Conservation (phyloP, 1,140 invertebrate species). For the Lasioglossum baleicum region DNA sequence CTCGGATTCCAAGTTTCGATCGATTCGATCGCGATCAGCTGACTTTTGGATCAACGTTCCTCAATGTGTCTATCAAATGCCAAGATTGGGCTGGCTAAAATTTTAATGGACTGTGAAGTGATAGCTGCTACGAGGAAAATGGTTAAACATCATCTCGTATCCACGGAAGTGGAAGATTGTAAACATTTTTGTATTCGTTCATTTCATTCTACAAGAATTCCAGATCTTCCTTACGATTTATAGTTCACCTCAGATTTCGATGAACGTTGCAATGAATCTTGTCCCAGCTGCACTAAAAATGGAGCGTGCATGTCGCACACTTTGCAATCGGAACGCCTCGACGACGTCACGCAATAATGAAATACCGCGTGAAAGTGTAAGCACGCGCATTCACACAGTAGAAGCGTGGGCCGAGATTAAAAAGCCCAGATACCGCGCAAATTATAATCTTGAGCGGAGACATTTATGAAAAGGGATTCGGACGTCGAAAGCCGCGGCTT, state of each 20-base stretch:
- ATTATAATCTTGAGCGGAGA: neutral
- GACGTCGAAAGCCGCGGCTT: neutral
- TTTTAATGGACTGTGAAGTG: too few relatives aligned
- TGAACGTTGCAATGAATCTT: too few relatives aligned
- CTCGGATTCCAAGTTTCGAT: neutral
- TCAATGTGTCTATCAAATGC: too few relatives aligned
- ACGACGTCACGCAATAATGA: neutral
- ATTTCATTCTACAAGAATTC: neutral
- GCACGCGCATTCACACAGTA: too few relatives aligned
- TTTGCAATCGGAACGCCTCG: neutral
- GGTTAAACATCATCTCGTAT: too few relatives aligned
- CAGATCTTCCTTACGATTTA: too few relatives aligned
- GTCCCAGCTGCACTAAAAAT: neutral
- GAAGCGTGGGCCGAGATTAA: constrained; percentile 26
- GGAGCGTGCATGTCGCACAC: neutral
- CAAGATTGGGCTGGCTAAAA: too few relatives aligned
- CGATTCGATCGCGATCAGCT: neutral
- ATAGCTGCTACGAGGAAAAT: neutral
- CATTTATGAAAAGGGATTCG: constrained; percentile 9
- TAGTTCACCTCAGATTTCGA: too few relatives aligned
- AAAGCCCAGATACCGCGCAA: constrained; percentile 1
- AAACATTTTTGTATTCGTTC: neutral
- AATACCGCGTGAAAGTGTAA: neutral
- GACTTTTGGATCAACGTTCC: neutral
- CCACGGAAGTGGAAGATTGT: too few relatives aligned